A percentile compares a stretch with the other conserved stretches of the same genome.
These are phyloP conservation scores for Hypena proboscidalis DNA, from an alignment of 2,888 invertebrate species.

Conservation along the genomic window DNA sequence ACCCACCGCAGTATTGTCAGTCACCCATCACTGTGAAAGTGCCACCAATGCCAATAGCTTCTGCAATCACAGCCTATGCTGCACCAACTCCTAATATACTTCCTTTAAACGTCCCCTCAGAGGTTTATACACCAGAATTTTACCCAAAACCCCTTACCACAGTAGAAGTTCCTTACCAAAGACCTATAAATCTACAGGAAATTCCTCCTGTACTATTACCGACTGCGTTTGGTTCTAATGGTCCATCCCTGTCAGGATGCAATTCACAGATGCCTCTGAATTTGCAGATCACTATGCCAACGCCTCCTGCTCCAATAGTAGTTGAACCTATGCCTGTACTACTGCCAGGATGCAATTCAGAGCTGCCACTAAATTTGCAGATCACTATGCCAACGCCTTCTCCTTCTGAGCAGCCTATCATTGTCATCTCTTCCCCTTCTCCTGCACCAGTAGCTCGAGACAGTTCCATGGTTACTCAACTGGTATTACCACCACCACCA, in stretches of 20 bases:
- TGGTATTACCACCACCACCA: no score
- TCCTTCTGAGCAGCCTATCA: conserved; percentile 48
- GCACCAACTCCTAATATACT: conserved; percentile 8
- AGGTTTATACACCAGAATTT: not conserved
- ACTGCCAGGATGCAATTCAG: conserved; percentile 5
- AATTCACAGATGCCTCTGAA: conserved; percentile 46
- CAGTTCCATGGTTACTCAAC: not conserved
- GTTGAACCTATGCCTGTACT: not conserved
- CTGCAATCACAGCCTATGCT: not conserved
- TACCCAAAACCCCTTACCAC: not conserved
- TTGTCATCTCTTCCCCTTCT: conserved; percentile 44
- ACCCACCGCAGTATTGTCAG: conserved; percentile 12
- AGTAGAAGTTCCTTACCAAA: not conserved
- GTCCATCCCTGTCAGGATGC: not conserved
- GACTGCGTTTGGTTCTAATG: no score
- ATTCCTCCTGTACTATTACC: not conserved
- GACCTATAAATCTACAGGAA: not conserved
- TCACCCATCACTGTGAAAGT: conserved; percentile 17
- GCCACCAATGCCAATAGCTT: conserved; percentile 8
- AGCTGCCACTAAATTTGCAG: conserved; percentile 55
- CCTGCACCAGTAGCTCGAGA: conserved; percentile 14
- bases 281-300: conserved; percentile 59
- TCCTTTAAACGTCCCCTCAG: conserved; percentile 4
- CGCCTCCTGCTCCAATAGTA: conserved; percentile 47
- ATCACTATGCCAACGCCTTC: conserved; percentile 56